These are phyloP conservation scores for Psilanteris sp. DNA, from an alignment of 1,140 invertebrate genomes.

Conservation along the genomic window DNA sequence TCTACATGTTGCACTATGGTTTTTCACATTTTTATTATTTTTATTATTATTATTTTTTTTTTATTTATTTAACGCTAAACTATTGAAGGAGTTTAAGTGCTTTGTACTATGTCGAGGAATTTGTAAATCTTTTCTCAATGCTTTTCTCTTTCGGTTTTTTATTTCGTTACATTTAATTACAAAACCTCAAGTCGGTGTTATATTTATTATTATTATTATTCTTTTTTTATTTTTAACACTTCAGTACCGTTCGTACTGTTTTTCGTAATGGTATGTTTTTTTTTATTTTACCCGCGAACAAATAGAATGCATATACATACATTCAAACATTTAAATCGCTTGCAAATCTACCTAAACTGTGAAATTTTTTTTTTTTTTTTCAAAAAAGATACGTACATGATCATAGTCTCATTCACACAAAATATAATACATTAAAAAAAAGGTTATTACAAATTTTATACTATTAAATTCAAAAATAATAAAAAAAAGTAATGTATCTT, in stretches of 20 bases:
- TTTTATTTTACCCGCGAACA: conserved; percentile 7
- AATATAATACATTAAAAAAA: no score
- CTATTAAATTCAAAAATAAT: no score
- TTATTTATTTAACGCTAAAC: conserved; percentile 67
- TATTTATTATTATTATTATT: conserved; percentile 45
- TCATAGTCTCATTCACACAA: no score
- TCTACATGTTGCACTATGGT: conserved; percentile 66
- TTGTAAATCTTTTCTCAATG: conserved; percentile 74
- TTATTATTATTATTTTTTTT: conserved; percentile 9
- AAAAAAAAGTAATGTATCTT: no score
- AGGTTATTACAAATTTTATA: no score
- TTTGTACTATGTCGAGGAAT: conserved; percentile 80
- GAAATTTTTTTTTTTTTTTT: no score
- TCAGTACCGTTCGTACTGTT: conserved; percentile 12
- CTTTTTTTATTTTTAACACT: conserved; percentile 17
- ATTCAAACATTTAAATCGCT: conserved; percentile 10
- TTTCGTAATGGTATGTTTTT: conserved; percentile 14
- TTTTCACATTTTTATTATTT: conserved; percentile 40
- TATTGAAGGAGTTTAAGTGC: conserved; percentile 76
- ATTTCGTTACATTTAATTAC: conserved; percentile 58
- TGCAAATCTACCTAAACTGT: conserved; percentile 22
- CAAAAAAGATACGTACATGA: no score
- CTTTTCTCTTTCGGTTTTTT: conserved; percentile 37
- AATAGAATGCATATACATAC: neutral
- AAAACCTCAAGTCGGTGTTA: conserved; percentile 51